Conservation (phyloP, 1,140 invertebrate species). For the Calephelis nemesis region DNA sequence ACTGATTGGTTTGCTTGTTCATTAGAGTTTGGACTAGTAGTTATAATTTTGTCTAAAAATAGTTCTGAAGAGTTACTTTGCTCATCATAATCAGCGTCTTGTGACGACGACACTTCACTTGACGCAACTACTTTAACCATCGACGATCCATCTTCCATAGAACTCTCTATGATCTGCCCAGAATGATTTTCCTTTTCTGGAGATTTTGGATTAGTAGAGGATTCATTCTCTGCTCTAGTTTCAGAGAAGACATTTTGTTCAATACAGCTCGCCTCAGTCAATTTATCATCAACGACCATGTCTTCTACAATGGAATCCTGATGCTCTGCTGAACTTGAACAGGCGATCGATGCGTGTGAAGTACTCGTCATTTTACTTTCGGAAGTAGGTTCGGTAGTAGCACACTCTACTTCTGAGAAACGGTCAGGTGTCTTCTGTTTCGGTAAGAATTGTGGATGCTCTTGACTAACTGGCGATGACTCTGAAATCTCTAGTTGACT, state of each 20-base stretch:
- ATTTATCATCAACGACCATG: slow-evolving; percentile 10
- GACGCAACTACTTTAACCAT: neutral
- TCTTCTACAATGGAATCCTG: slow-evolving; percentile 4
- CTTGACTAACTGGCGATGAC: too few species aligned
- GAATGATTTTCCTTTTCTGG: neutral
- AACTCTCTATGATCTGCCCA: neutral
- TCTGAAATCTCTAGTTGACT: neutral
- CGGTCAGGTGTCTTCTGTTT: neutral
- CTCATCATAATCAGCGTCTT: slow-evolving; percentile 8
- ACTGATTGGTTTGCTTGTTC: too few species aligned
- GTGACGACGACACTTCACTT: neutral
- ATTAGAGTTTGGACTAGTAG: neutral
- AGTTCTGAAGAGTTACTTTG: neutral
- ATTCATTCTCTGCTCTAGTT: slow-evolving; percentile 2
- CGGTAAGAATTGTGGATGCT: neutral
- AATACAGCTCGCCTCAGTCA: slow-evolving; percentile 7
- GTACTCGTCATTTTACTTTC: neutral
- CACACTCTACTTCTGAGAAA: slow-evolving; percentile 1
- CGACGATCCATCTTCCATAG: neutral
- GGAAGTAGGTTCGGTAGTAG: neutral
- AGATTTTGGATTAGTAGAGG: neutral
- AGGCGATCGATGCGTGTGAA: neutral
- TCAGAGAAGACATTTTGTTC: slow-evolving; percentile 1
- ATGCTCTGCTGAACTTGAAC: slow-evolving; percentile 9
- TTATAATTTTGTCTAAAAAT: neutral